Evolutionary conservation across 1,140 invertebrate species (phyloP).

Genomic region (Campoletis sonorensis): DNA sequence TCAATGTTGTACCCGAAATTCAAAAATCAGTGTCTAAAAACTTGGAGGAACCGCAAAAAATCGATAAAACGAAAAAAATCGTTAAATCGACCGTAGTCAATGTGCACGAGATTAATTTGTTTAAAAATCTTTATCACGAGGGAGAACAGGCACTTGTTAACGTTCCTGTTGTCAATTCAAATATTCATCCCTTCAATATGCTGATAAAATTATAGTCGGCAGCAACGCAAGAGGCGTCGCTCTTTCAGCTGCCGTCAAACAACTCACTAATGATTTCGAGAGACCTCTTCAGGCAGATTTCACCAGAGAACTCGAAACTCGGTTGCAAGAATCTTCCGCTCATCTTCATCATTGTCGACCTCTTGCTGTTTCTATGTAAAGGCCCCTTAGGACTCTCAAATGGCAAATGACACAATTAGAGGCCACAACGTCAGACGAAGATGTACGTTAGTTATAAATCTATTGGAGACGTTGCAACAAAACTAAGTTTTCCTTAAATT

Average conservation of each 20-base stretch:
- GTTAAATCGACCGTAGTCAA: constrained; percentile 59
- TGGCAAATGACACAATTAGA: constrained; percentile 82
- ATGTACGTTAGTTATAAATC: constrained; percentile 73
- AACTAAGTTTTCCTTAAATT: too few relatives aligned
- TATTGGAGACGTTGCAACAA: too few relatives aligned
- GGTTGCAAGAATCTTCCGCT: constrained; percentile 81
- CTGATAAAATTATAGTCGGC: constrained; percentile 83
- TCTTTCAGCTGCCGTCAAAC: constrained; percentile 85
- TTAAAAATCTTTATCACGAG: constrained; percentile 82
- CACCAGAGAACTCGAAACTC: constrained; percentile 85
- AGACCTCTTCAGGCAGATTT: constrained; percentile 90
- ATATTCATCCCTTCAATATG: constrained; percentile 90
- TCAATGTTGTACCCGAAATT: constrained; percentile 46
- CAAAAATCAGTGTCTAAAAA: constrained; percentile 42
- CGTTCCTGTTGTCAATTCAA: constrained; percentile 63
- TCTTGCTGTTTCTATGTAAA: constrained; percentile 92
- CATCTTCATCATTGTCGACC: constrained; percentile 89
- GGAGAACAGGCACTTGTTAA: constrained; percentile 67
- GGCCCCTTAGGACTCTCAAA: constrained; percentile 88
- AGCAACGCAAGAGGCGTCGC: constrained; percentile 93
- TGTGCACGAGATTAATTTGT: constrained; percentile 81
- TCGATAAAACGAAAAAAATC: constrained; percentile 20
- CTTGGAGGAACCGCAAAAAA: constrained; percentile 46
- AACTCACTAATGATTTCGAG: constrained; percentile 85
- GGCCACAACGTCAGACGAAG: constrained; percentile 80